Conservation (phyloP, 2,888 invertebrate genomes). For the Synergus umbraculus region DNA sequence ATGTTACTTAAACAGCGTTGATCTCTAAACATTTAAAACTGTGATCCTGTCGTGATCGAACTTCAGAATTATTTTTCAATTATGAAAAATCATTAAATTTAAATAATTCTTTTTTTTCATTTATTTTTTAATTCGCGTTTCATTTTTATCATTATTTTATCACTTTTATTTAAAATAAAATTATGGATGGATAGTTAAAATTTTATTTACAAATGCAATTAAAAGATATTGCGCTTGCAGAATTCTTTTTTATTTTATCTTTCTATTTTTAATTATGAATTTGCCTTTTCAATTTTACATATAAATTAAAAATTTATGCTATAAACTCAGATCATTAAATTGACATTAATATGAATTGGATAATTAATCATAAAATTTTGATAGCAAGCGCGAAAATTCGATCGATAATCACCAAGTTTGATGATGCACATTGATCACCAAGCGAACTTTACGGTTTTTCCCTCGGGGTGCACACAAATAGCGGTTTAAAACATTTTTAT, state of each 20-base stretch:
- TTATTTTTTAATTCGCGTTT: background rate
- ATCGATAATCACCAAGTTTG: constrained; percentile 34
- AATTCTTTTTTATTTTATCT: background rate
- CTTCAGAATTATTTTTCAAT: constrained; percentile 30
- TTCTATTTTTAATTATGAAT: background rate
- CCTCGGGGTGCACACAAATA: constrained; percentile 32
- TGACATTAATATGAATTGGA: background rate
- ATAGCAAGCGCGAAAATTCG: constrained; percentile 12
- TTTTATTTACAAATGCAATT: background rate
- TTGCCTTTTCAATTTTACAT: background rate
- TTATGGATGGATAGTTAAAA: background rate
- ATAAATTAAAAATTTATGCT: background rate
- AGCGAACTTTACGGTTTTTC: constrained; percentile 6
- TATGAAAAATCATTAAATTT: too few species aligned
- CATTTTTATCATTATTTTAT: background rate
- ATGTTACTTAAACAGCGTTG: constrained; percentile 24
- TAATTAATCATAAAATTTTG: constrained; percentile 26
- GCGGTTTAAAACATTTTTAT: constrained; percentile 36
- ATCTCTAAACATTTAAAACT: constrained; percentile 34
- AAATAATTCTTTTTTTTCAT: too few species aligned
- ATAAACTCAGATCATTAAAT: background rate
- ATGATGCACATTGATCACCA: constrained; percentile 30
- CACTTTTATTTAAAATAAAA: too few species aligned
- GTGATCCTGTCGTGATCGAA: constrained; percentile 21
- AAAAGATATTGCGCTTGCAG: background rate